Base-by-base conservation (phyloP, 2,888 invertebrate genomes). In the Slavum lentiscoides region DNA sequence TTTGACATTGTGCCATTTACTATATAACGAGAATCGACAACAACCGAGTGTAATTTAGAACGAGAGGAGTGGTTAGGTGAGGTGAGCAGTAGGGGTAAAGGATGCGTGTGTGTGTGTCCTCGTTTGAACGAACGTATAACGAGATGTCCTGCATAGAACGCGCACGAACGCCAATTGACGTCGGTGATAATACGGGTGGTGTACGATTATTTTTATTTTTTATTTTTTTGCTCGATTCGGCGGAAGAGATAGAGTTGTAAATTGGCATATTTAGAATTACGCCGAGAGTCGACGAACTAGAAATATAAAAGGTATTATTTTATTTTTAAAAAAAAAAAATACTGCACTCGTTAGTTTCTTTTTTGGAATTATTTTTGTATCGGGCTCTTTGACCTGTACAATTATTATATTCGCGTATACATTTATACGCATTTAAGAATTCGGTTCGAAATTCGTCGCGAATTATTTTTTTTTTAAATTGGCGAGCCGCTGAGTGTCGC, bases 251-350 rank as follows among this genome's bases (percentile, higher is more conserved):
- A 62, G 68, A 37, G 39, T 11, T 43, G 8, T 69, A 70, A 70
- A 77, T 77, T 77, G 77, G 77, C 70, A 64, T 70, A 70, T 77
- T 77, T 77, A 70, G 55, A 70, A 77, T 13, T 55, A 3, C 62
- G 23, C 11, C 2, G 2, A 39, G 17, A 61, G 21, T 55, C 77
- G 53, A 77, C 53, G 61, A 77, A 77, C 77, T 37, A 77, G 77
- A 77, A 69, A 76, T 15, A 59, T 55, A 74, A 66, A 55, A 74
- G 55, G 67, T 49, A 39, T 68, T 69, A 37, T 76, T 61, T 61
- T 43, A 0, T 30, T 30, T 30, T 30, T 30, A 1, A 30, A 30
- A 30, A 30, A 30, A 53, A 74, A 67, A 67, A 58, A 13, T n/a
- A n/a, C n/a, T n/a, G 55, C 23, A 39, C 17, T 39, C 19, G 67